These are phyloP conservation scores for Condylura cristata DNA, from an alignment of 2,113 vertebrate species.

Conservation along the genomic window DNA sequence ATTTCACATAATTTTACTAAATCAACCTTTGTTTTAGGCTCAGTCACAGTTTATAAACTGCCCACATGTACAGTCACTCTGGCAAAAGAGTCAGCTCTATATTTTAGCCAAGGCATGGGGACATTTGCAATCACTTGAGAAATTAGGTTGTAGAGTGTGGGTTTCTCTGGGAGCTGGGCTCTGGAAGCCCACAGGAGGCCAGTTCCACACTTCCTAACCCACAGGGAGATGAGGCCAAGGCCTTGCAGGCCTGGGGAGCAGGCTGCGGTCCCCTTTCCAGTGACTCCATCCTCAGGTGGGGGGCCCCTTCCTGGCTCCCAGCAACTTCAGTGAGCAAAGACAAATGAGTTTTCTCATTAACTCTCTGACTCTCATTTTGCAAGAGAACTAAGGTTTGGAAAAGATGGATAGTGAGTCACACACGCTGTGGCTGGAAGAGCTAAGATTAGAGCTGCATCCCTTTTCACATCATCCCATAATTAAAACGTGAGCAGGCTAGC, in stretches of 20 bases:
- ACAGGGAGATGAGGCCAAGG: too few relatives aligned
- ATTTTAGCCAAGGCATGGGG: background rate
- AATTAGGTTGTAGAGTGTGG: background rate
- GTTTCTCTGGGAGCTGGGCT: background rate
- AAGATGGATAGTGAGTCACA: background rate
- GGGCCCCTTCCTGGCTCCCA: background rate
- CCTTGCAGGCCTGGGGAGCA: too few relatives aligned
- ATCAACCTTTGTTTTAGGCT: background rate
- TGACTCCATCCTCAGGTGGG: too few relatives aligned
- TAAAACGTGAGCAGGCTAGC: background rate
- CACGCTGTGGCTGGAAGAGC: background rate
- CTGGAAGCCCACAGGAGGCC: rapidly evolving
- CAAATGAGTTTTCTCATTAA: too few relatives aligned
- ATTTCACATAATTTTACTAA: background rate
- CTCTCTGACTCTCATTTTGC: too few relatives aligned
- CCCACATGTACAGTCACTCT: background rate
- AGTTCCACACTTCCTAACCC: background rate
- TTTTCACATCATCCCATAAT: background rate
- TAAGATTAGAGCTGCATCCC: background rate
- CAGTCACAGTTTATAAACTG: background rate
- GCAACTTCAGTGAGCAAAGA: too few relatives aligned
- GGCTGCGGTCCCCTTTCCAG: too few relatives aligned
- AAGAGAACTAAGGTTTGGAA: too few relatives aligned
- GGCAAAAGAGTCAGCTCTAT: background rate
- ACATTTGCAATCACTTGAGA: background rate